Percentiles rank a stretch among this genome's conserved stretches.
These are phyloP conservation scores for Crossaster papposus DNA, from an alignment of 53 echinoderm and acorn worm species.

Conservation along the genomic window DNA sequence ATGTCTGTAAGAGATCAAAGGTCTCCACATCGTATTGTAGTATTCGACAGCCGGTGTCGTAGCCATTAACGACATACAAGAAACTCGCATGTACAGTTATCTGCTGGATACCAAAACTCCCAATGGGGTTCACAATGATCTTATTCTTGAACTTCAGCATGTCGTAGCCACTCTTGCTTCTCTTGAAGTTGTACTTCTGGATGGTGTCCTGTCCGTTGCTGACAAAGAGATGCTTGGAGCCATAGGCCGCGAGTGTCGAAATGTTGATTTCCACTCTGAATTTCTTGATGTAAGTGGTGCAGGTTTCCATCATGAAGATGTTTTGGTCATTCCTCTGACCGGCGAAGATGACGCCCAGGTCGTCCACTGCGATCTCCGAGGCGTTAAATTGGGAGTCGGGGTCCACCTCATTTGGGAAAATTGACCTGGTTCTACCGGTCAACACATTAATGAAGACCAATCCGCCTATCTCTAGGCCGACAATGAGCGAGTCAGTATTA, in stretches of 20 bases:
- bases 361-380: slow-evolving; percentile 33
- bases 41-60: neutral
- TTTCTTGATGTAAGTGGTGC: neutral
- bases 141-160: neutral
- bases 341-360: slow-evolving; percentile 12
- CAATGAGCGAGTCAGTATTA: slow-evolving; percentile 2
- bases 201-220: slow-evolving; percentile 23
- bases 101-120: neutral
- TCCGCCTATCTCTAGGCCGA: slow-evolving; percentile 8
- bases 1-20: slow-evolving; percentile 23
- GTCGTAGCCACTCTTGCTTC: neutral
- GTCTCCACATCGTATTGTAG: slow-evolving; percentile 26
- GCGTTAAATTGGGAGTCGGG: neutral
- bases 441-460: slow-evolving; percentile 2
- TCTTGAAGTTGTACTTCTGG: slow-evolving; percentile 25
- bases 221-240: slow-evolving; percentile 38
- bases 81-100: slow-evolving; percentile 2
- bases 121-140: neutral
- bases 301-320: neutral
- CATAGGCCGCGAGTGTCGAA: slow-evolving; percentile 15
- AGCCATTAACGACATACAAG: slow-evolving; percentile 17
- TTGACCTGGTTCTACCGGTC: slow-evolving; percentile 1
- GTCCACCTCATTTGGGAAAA: neutral
- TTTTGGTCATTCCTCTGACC: neutral
- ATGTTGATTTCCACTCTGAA: slow-evolving; percentile 4